These are phyloP conservation scores for Linnaemya vulpina DNA, from an alignment of 2,888 invertebrate species.

Conservation along the genomic window DNA sequence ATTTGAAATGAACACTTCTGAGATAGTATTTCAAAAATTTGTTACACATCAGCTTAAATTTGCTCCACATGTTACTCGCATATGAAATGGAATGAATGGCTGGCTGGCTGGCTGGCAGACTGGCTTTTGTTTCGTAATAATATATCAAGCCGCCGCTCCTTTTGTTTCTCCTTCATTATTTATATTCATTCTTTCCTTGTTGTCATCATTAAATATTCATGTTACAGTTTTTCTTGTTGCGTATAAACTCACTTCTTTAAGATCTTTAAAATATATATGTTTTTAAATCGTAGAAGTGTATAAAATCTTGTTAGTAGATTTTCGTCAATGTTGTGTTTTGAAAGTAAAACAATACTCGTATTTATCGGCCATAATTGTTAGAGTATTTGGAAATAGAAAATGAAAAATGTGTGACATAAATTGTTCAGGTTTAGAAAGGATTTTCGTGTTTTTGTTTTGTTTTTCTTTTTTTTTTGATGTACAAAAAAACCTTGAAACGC, in stretches of 20 bases:
- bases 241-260: conserved; percentile 17
- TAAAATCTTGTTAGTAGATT: conserved; percentile 21
- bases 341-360: conserved; percentile 12
- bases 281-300: conserved; percentile 14
- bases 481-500: conserved; percentile 44
- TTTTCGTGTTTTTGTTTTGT: conserved; percentile 57
- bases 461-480: no score
- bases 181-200: conserved; percentile 25
- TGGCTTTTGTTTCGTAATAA: conserved; percentile 55
- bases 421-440: conserved; percentile 61
- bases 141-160: conserved; percentile 56
- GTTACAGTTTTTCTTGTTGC: conserved; percentile 43
- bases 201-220: conserved; percentile 58
- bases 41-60: conserved; percentile 71
- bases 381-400: conserved; percentile 49
- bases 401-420: conserved; percentile 63
- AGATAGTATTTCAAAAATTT: conserved; percentile 68
- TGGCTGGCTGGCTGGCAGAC: no score
- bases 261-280: neutral
- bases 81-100: conserved; percentile 39
- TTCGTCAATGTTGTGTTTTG: conserved; percentile 29
- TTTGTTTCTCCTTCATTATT: conserved; percentile 40
- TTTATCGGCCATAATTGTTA: conserved; percentile 53
- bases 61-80: conserved; percentile 66
- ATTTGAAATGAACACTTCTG: conserved; percentile 56